These are phyloP conservation scores for Orthosia cruda DNA, from an alignment of 2,888 invertebrate species.

Conservation along the genomic window DNA sequence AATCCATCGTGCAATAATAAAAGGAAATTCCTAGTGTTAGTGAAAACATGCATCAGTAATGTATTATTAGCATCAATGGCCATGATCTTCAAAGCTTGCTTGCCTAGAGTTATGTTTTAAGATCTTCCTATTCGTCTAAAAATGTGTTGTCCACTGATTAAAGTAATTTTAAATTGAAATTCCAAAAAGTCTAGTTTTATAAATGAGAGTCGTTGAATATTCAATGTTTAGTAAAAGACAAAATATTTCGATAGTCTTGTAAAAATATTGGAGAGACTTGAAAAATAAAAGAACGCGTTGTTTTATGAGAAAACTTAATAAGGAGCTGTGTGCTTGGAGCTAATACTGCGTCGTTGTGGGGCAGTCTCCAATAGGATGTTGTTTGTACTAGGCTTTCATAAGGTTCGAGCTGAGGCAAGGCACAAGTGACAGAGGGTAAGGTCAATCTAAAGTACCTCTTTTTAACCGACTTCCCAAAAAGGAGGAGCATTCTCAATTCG, in stretches of 20 bases:
- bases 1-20: too few species aligned
- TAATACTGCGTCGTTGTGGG: constrained; percentile 33
- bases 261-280: constrained; percentile 10
- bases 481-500: too few species aligned
- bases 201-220: constrained; percentile 14
- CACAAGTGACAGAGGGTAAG: constrained; percentile 4
- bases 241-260: constrained; percentile 30
- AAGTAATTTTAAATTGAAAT: constrained; percentile 7
- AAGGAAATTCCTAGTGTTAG: too few species aligned
- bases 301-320: constrained; percentile 51
- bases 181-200: background rate
- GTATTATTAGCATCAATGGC: too few species aligned
- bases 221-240: constrained; percentile 6
- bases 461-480: too few species aligned
- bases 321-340: constrained; percentile 31
- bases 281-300: constrained; percentile 19
- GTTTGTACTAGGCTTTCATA: constrained; percentile 52
- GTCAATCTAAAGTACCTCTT: too few species aligned
- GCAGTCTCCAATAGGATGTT: constrained; percentile 41
- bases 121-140: background rate
- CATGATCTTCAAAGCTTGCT: too few species aligned
- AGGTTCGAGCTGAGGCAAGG: background rate
- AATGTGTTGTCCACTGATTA: background rate
- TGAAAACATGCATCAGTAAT: too few species aligned
- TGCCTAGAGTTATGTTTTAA: too few species aligned